These are phyloP conservation scores for Phylloscopus trochilus DNA, from an alignment of 2,113 vertebrate species.

Conservation along the genomic window DNA sequence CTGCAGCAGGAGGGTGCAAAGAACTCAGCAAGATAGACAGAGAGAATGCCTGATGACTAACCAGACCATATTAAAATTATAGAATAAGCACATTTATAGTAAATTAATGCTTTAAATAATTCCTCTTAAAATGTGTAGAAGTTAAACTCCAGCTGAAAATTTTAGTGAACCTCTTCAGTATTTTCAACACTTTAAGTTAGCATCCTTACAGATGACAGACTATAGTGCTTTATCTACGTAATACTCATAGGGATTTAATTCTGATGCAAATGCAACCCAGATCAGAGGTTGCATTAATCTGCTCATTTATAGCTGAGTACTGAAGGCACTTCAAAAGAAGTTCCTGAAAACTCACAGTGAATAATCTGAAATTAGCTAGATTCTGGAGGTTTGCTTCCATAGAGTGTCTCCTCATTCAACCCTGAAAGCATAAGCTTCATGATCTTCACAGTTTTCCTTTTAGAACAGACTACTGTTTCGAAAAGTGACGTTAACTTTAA, in stretches of 20 bases:
- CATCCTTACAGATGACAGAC: background rate
- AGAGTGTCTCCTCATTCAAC: background rate
- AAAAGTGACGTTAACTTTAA: background rate
- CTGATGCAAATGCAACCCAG: background rate
- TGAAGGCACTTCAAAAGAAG: background rate
- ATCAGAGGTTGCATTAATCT: background rate
- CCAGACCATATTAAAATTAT: rapidly evolving
- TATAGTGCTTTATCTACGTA: background rate
- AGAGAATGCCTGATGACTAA: background rate
- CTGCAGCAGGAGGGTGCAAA: background rate
- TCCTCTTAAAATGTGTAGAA: background rate
- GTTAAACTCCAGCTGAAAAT: background rate
- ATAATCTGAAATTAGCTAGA: background rate
- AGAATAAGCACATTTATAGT: background rate
- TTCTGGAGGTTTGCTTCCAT: background rate
- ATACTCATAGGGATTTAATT: background rate
- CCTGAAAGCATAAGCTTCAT: background rate
- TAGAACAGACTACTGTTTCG: background rate
- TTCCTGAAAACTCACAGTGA: background rate
- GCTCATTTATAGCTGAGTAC: background rate
- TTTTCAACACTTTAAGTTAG: background rate
- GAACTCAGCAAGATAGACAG: background rate
- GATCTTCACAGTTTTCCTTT: background rate
- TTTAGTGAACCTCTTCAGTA: background rate
- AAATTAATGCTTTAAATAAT: background rate